Evolutionary conservation across 2,113 vertebrate genomes (phyloP), one percentile per base, ranked within the genome.

Genomic region (Oreamnos americanus): DNA sequence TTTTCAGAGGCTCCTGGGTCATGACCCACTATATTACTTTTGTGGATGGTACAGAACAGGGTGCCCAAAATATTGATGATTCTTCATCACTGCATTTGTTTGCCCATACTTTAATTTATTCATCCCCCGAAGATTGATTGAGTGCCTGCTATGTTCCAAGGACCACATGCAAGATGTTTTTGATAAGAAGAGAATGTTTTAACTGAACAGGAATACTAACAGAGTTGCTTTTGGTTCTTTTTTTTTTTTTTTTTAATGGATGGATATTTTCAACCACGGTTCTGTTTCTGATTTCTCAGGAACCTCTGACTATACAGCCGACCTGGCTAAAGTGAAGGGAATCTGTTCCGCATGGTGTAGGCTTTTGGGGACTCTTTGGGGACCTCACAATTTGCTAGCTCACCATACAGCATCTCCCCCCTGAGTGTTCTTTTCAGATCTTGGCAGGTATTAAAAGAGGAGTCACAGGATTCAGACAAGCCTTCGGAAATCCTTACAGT

Each of bases 311-410:
- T 11, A 3, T 1, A 2, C 36, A 6, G 11, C 39, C 36, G 45
- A 51, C 78, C 9, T 16, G 33, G 53, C 33, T 39, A 0, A n/a
- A 15, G 67, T 30, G 2, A 21, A 13, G 1, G 36, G 11, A 1
- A 7, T 19, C 78, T 39, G 36, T 21, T 43, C 9, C 1, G 0
- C 3, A 10, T 5, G 49, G 7, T 1, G 15, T 1, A 13, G 26
- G 62, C 3, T 36, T 36, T 12, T 6, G 67, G 0, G 5, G 67
- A n/a, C 17, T 5, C 6, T 0, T 0, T 12, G 1, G 1, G 12
- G 36, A 33, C 36, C 57, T 30, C 33, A 2, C 3, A 83, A 0
- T 7, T 23, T 16, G 16, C 33, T 19, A n/a, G 39, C 36, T 28
- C 26, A 6, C 64, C 47, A 1, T 1, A 21, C 26, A 25, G 11